Conservation (phyloP, 2,888 invertebrate species). For the Smittia aterrima region DNA sequence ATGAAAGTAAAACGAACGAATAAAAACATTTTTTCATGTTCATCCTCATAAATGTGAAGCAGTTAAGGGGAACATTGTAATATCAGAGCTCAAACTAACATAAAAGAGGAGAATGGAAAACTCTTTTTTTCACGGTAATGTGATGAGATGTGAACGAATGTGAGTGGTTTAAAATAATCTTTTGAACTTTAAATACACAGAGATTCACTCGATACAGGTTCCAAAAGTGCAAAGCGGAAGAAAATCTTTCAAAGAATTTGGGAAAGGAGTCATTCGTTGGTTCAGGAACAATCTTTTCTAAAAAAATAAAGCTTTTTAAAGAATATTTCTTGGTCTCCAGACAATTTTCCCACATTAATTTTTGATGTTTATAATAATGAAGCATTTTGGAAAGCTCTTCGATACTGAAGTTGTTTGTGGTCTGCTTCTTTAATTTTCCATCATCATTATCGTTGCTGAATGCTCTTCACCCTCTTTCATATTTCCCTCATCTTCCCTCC, state of each 20-base stretch:
- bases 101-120: slow-evolving; percentile 22
- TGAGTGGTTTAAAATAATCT: neutral
- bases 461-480: neutral
- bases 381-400: neutral
- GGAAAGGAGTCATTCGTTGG: no score
- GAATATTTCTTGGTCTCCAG: no score
- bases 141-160: slow-evolving; percentile 33
- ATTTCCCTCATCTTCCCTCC: neutral
- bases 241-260: no score
- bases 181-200: neutral
- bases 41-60: slow-evolving; percentile 21
- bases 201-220: neutral
- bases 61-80: slow-evolving; percentile 9
- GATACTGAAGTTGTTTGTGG: neutral
- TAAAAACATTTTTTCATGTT: slow-evolving; percentile 14
- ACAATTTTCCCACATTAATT: neutral
- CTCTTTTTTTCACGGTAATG: slow-evolving; percentile 19
- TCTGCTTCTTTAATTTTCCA: slow-evolving; percentile 4
- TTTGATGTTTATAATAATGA: neutral
- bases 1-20: slow-evolving; percentile 12
- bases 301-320: no score
- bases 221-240: no score
- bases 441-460: slow-evolving; percentile 40
- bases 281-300: no score
- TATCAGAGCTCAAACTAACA: slow-evolving; percentile 35